Evolutionary conservation across 2,888 invertebrate species (phyloP).

Genomic region (Octonoba sinensis): DNA sequence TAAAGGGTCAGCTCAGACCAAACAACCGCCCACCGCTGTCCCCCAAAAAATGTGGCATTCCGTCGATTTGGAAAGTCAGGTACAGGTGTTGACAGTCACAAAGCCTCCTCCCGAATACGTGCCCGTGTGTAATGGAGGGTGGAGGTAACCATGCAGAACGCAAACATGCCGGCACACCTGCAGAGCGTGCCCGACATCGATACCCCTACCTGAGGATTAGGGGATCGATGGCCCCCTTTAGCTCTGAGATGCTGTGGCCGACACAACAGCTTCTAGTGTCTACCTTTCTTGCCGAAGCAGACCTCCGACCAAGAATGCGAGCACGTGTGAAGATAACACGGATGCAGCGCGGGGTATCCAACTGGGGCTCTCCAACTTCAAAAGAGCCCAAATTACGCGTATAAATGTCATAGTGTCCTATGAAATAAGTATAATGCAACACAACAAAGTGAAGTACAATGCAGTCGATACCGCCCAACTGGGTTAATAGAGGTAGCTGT

Average conservation of each 20-base stretch:
- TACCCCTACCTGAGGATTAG: constrained; percentile 8
- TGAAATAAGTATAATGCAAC: too few relatives aligned
- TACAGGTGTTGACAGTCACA: constrained; percentile 61
- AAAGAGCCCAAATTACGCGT: too few relatives aligned
- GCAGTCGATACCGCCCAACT: too few relatives aligned
- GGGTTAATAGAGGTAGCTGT: too few relatives aligned
- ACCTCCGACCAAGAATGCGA: constrained; percentile 36
- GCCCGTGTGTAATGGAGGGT: constrained; percentile 25
- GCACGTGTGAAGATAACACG: constrained; percentile 39
- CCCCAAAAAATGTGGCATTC: constrained; percentile 31
- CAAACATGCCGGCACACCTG: constrained; percentile 63
- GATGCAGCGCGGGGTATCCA: constrained; percentile 15
- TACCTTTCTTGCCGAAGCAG: not conserved
- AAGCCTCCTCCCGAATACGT: constrained; percentile 14
- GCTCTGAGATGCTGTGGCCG: constrained; percentile 6
- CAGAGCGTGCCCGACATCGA: constrained; percentile 39
- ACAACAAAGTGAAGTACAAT: too few relatives aligned
- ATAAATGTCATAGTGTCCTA: too few relatives aligned
- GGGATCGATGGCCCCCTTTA: constrained; percentile 3
- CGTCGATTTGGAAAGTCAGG: constrained; percentile 31
- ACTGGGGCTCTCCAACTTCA: too few relatives aligned
- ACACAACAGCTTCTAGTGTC: constrained; percentile 31
- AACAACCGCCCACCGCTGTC: constrained; percentile 33
- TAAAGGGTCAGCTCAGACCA: constrained; percentile 24
- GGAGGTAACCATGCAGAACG: constrained; percentile 52